A percentile compares a stretch with the other conserved stretches of the same genome.
These are phyloP conservation scores for Dynastes maya DNA, from an alignment of 2,888 invertebrate species.

Conservation along the genomic window DNA sequence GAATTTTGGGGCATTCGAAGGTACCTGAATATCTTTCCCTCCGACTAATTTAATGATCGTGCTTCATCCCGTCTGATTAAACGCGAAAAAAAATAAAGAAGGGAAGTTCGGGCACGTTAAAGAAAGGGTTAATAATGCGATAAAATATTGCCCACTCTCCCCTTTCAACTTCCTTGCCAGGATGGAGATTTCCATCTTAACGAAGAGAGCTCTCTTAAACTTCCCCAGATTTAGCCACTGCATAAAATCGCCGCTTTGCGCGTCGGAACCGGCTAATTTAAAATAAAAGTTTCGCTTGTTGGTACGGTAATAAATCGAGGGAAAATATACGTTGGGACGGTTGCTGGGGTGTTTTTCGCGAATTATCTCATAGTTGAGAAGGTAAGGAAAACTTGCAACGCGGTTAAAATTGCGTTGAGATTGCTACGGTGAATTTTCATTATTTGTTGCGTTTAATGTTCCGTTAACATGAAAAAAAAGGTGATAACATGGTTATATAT, in stretches of 20 bases:
- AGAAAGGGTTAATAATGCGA: slow-evolving; percentile 2
- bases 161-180: neutral
- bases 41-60: slow-evolving; percentile 3
- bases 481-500: no score
- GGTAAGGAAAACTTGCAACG: no score
- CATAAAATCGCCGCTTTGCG: slow-evolving; percentile 7
- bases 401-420: no score
- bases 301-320: neutral
- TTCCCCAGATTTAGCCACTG: neutral
- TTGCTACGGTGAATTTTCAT: no score
- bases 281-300: neutral
- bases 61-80: neutral
- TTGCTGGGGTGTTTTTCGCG: no score
- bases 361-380: no score
- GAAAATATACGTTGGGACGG: neutral
- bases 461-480: no score
- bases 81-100: neutral
- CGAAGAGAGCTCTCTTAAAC: neutral
- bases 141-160: neutral
- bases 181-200: neutral
- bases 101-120: neutral
- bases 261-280: slow-evolving; percentile 3
- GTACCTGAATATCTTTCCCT: neutral
- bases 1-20: neutral
- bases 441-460: no score